Conservation (phyloP, 2,797 vertebrate species). For the Lophius americanus region DNA sequence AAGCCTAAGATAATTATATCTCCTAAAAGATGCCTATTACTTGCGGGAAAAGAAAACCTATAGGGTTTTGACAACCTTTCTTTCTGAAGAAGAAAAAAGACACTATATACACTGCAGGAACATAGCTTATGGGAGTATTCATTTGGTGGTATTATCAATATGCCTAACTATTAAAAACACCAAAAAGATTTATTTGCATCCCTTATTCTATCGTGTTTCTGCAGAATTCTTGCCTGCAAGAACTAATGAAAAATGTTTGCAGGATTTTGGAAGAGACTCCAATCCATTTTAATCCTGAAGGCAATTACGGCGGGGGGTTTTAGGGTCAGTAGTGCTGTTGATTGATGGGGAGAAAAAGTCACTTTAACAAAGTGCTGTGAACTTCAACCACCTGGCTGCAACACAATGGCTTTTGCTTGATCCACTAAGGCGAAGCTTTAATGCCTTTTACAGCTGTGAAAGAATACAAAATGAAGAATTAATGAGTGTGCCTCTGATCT, state of each 20-base stretch:
- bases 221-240: conserved; percentile 68
- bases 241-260: conserved; percentile 80
- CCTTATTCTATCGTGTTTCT: conserved; percentile 58
- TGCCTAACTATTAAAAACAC: conserved; percentile 49
- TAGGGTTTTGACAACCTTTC: neutral
- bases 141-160: conserved; percentile 54
- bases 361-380: conserved; percentile 77
- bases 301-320: conserved; percentile 83
- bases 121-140: conserved; percentile 36
- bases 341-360: conserved; percentile 81
- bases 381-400: conserved; percentile 76
- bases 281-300: conserved; percentile 85
- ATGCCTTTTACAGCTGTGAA: conserved; percentile 70
- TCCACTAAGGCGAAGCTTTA: conserved; percentile 57
- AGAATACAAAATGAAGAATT: conserved; percentile 69
- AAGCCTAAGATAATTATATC: conserved; percentile 49
- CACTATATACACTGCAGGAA: neutral
- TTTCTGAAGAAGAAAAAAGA: neutral
- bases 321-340: conserved; percentile 81
- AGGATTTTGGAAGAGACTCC: conserved; percentile 72
- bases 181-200: conserved; percentile 50
- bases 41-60: conserved; percentile 17
- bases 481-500: conserved; percentile 57
- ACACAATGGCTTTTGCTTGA: conserved; percentile 58
- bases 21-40: conserved; percentile 25